Percentiles rank a stretch among this genome's conserved stretches.
Conservation (phyloP, 2,113 vertebrate genomes). For the Epinephelus moara region DNA sequence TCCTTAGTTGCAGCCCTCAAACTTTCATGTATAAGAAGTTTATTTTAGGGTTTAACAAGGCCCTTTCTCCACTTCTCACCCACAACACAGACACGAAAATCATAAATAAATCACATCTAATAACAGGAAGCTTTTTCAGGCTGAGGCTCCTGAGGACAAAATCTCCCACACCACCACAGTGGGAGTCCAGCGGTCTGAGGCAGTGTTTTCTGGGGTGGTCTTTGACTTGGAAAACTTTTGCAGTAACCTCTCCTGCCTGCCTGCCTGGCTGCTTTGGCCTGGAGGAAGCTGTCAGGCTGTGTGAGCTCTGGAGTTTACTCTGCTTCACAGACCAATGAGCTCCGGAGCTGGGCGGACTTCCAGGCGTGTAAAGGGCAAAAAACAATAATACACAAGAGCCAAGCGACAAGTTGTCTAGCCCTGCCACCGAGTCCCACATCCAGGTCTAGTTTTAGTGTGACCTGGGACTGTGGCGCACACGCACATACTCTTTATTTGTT, state of each 20-base stretch:
- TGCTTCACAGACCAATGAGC: conserved; percentile 74
- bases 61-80: too few relatives aligned
- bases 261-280: conserved; percentile 49
- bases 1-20: not conserved
- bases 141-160: conserved; percentile 10
- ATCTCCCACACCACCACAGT: conserved; percentile 13
- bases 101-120: conserved; percentile 11
- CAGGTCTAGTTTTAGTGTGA: conserved; percentile 14
- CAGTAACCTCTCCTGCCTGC: conserved; percentile 40
- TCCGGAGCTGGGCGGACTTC: conserved; percentile 69
- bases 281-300: conserved; percentile 69
- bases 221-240: conserved; percentile 57
- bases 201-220: conserved; percentile 50
- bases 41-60: too few relatives aligned
- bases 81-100: not conserved
- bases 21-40: too few relatives aligned
- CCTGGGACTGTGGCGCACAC: not conserved
- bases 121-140: conserved; percentile 10
- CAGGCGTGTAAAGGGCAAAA: conserved; percentile 75
- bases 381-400: conserved; percentile 75
- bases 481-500: not conserved
- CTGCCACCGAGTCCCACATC: conserved; percentile 43
- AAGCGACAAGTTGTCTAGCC: conserved; percentile 60
- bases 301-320: conserved; percentile 68
- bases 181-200: conserved; percentile 34